Percentiles rank a stretch among this genome's conserved stretches.
These are phyloP conservation scores for Pollenia griseotomentosa DNA, from an alignment of 2,888 invertebrate species.

Conservation along the genomic window DNA sequence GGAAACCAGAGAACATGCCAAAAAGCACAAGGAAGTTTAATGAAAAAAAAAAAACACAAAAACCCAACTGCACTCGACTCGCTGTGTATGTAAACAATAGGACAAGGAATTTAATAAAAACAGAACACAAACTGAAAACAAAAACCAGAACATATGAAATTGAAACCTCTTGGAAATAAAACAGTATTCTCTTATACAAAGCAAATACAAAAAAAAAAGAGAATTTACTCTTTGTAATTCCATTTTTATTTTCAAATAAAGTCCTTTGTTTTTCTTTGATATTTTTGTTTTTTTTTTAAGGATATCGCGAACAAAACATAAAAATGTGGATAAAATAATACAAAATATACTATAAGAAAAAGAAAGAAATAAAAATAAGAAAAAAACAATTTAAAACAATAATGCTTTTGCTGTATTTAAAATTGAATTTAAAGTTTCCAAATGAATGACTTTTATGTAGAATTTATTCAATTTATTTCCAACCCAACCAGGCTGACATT, in stretches of 20 bases:
- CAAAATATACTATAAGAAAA: neutral
- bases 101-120: conserved; percentile 10
- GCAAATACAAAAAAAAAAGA: neutral
- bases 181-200: neutral
- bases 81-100: neutral
- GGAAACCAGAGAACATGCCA: conserved; percentile 56
- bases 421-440: conserved; percentile 52
- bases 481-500: neutral
- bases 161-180: conserved; percentile 1
- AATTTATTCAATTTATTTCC: conserved; percentile 47
- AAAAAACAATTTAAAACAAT: neutral
- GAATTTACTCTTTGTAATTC: neutral
- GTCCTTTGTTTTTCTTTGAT: conserved; percentile 13
- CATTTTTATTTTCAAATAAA: neutral
- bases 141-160: neutral
- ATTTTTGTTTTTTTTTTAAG: conserved; percentile 39
- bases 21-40: conserved; percentile 5
- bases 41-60: neutral
- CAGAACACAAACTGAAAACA: neutral
- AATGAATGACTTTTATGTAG: conserved; percentile 47
- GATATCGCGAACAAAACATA: conserved; percentile 58
- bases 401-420: conserved; percentile 15
- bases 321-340: conserved; percentile 18
- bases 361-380: neutral
- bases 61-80: neutral